Evolutionary conservation across 2,113 vertebrate species (phyloP), one percentile per base, ranked within the genome.

Genomic region (Recurvirostra avosetta): DNA sequence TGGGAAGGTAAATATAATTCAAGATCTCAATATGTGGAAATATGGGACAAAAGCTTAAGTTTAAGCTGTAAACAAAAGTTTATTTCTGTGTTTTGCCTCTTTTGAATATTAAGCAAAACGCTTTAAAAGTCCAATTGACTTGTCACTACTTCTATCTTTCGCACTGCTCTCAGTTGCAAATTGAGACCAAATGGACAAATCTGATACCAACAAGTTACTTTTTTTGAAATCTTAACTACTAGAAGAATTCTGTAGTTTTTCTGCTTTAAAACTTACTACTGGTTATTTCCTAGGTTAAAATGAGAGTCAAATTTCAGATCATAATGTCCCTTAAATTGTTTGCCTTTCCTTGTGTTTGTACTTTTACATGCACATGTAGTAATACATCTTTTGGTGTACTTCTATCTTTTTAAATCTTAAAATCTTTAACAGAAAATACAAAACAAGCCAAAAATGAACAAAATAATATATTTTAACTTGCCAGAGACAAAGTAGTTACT

Each of bases 171-270:
- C 55, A 41, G 21, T 79, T 95, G 73, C 80, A 85, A 96, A 94
- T 92, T 90, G 47, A 91, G 78, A 91, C 62, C 89, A 91, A 97
- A 89, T 73, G 77, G 78, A 78, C 23, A 83, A 81, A 89, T 71
- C 55, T 81, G 89, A 89, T 78, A 85, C 29, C 59, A 94, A 58
- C 29, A 73, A 92, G 53, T 86, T 82, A 82, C 70, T 94, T 79
- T 78, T 84, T 86, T 76, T 93, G 73, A 92, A 91, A 76, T 56
- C 5, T 47, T 74, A 88, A 50, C 53, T 73, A 27, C 65, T 73
- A 4, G 43, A 79, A 40, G 43, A 79, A 40, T 79, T 73, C 38
- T 80, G 36, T 58, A 38, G 22, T 53, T 82, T 9, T 88, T 61
- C 62, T 94, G 32, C 53, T 82, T 94, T 80, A 79, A 62, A 45